Evolutionary conservation across 2,888 invertebrate genomes (phyloP).

Genomic region (Polydrusus cervinus): DNA sequence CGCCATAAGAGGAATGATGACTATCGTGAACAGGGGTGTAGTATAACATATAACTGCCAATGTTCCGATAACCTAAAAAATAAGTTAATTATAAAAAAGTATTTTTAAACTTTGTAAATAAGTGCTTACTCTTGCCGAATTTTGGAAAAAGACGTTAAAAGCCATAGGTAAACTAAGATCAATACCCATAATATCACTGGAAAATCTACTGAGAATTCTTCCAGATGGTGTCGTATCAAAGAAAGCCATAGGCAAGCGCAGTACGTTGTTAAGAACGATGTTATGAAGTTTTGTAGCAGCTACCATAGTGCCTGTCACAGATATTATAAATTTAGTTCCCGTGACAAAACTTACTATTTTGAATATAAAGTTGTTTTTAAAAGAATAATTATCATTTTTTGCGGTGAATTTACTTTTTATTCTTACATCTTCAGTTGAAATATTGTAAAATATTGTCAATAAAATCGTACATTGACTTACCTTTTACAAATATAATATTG

Average conservation of each 20-base stretch:
- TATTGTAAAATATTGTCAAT: background rate
- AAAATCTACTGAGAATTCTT: slow-evolving; percentile 84
- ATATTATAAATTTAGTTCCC: background rate
- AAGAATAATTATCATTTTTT: background rate
- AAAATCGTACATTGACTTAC: too few relatives aligned
- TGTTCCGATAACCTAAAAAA: slow-evolving; percentile 76
- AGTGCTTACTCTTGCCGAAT: slow-evolving; percentile 43
- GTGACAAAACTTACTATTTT: too few relatives aligned
- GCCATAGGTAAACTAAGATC: slow-evolving; percentile 78
- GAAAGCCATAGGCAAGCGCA: slow-evolving; percentile 81
- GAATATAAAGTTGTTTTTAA: background rate
- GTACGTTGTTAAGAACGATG: slow-evolving; percentile 76
- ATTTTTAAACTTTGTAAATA: background rate
- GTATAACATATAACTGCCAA: slow-evolving; percentile 89
- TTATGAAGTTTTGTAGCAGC: slow-evolving; percentile 77
- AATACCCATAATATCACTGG: slow-evolving; percentile 80
- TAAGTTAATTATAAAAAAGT: background rate
- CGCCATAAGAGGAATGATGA: slow-evolving; percentile 85
- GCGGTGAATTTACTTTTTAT: too few relatives aligned
- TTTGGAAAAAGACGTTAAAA: slow-evolving; percentile 52
- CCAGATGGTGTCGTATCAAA: slow-evolving; percentile 88
- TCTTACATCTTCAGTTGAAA: too few relatives aligned
- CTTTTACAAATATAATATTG: slow-evolving; percentile 42
- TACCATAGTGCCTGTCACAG: slow-evolving; percentile 74
- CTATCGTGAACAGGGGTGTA: slow-evolving; percentile 85